Percentiles rank a stretch among this genome's conserved stretches.
Evolutionary conservation across 2,888 invertebrate species (phyloP).

Genomic region (Actias luna): DNA sequence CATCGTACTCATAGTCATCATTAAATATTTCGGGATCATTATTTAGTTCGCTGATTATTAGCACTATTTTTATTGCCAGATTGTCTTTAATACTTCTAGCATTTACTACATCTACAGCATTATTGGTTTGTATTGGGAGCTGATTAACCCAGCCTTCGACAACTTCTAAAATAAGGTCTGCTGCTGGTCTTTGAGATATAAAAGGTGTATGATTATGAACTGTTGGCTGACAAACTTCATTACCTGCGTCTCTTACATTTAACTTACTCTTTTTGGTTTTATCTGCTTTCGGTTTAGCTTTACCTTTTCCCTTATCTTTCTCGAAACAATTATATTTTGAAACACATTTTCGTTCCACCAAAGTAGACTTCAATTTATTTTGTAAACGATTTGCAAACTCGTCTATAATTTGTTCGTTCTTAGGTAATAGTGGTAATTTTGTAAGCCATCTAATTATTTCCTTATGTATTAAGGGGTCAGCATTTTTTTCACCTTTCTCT

Average conservation of each 20-base stretch:
- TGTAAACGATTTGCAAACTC: conserved; percentile 41
- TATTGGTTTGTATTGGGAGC: conserved; percentile 40
- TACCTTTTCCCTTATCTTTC: conserved; percentile 25
- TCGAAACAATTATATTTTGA: conserved; percentile 24
- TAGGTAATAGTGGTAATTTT: conserved; percentile 45
- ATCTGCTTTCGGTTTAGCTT: conserved; percentile 28
- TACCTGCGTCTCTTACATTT: conserved; percentile 14
- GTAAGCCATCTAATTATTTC: conserved; percentile 54
- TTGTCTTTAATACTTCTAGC: conserved; percentile 39
- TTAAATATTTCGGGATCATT: conserved; percentile 45
- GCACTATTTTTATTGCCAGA: conserved; percentile 48
- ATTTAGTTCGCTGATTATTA: conserved; percentile 56
- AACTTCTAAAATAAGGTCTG: conserved; percentile 46
- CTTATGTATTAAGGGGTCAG: conserved; percentile 43
- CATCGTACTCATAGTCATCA: conserved; percentile 44
- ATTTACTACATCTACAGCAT: conserved; percentile 32
- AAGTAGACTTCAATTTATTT: conserved; percentile 42
- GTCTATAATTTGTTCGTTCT: conserved; percentile 33
- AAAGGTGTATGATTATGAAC: conserved; percentile 25
- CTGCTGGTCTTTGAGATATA: conserved; percentile 37
- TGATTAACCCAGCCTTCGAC: conserved; percentile 55
- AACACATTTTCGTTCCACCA: conserved; percentile 43
- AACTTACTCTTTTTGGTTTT: conserved; percentile 33
- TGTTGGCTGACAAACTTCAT: conserved; percentile 3
- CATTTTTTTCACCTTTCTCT: conserved; percentile 39